Conservation (phyloP, 2,888 invertebrate genomes). For the Tachina lurida region DNA sequence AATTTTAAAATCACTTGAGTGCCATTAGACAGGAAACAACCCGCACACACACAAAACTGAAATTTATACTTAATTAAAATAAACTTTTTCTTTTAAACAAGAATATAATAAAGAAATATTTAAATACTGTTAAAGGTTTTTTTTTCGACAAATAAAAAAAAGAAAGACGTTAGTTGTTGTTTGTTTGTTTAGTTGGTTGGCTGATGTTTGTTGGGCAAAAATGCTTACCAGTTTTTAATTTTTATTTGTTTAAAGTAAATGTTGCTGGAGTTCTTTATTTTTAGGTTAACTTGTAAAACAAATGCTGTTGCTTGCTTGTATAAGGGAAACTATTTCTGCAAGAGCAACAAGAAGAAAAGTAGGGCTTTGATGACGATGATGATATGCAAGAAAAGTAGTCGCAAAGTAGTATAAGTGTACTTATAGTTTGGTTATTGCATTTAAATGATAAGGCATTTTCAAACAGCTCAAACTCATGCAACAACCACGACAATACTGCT, state of each 20-base stretch:
- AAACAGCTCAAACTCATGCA: slow-evolving; percentile 48
- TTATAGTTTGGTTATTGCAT: slow-evolving; percentile 71
- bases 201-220: slow-evolving; percentile 27
- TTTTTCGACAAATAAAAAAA: slow-evolving; percentile 15
- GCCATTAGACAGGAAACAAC: slow-evolving; percentile 42
- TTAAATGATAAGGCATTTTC: slow-evolving; percentile 71
- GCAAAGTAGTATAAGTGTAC: slow-evolving; percentile 66
- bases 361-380: slow-evolving; percentile 47
- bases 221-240: slow-evolving; percentile 43
- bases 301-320: slow-evolving; percentile 40
- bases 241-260: slow-evolving; percentile 43
- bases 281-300: slow-evolving; percentile 56
- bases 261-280: slow-evolving; percentile 26
- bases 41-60: slow-evolving; percentile 46
- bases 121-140: slow-evolving; percentile 16
- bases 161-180: neutral
- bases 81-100: slow-evolving; percentile 48
- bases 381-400: slow-evolving; percentile 70
- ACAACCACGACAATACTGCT: slow-evolving; percentile 53
- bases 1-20: slow-evolving; percentile 67
- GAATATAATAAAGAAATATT: slow-evolving; percentile 27
- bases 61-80: slow-evolving; percentile 70
- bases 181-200: too few relatives aligned
- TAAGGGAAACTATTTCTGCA: slow-evolving; percentile 17
- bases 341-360: neutral